These are phyloP conservation scores for Papilio aristodemus DNA, from an alignment of 1,140 invertebrate genomes.

Conservation along the genomic window DNA sequence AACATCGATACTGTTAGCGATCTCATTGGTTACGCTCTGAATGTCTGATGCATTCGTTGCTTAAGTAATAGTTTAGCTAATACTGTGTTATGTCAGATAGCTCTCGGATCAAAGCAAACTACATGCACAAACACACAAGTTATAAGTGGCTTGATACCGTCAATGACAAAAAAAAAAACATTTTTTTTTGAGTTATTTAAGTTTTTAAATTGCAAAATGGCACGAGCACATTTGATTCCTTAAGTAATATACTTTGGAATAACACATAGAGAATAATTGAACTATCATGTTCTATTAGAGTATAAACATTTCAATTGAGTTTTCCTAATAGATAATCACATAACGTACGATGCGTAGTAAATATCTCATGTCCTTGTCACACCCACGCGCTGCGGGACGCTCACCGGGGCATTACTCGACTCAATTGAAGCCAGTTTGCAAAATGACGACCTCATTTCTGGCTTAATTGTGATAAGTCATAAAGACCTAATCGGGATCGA, in stretches of 20 bases:
- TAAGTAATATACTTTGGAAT: no score
- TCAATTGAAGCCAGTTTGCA: constrained; percentile 37
- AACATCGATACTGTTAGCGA: background rate
- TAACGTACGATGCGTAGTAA: constrained; percentile 27
- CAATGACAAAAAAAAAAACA: no score
- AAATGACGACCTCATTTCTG: constrained; percentile 41
- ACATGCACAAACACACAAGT: no score
- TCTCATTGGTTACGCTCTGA: constrained; percentile 13
- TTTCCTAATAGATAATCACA: background rate
- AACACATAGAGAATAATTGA: background rate
- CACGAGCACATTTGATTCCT: no score
- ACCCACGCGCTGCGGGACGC: constrained; percentile 43
- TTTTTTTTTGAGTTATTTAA: no score
- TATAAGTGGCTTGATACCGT: no score
- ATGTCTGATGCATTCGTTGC: background rate
- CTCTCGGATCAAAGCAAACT: background rate
- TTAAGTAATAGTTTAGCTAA: background rate
- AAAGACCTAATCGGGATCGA: background rate
- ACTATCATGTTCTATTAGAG: background rate
- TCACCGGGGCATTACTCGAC: background rate
- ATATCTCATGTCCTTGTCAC: constrained; percentile 48
- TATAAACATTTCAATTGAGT: constrained; percentile 1
- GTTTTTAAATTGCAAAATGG: no score
- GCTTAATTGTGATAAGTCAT: constrained; percentile 15
- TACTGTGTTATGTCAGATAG: background rate